phyloP scores from a whole-genome alignment of 2,888 invertebrate genomes.

The Gibbula magus region DNA sequence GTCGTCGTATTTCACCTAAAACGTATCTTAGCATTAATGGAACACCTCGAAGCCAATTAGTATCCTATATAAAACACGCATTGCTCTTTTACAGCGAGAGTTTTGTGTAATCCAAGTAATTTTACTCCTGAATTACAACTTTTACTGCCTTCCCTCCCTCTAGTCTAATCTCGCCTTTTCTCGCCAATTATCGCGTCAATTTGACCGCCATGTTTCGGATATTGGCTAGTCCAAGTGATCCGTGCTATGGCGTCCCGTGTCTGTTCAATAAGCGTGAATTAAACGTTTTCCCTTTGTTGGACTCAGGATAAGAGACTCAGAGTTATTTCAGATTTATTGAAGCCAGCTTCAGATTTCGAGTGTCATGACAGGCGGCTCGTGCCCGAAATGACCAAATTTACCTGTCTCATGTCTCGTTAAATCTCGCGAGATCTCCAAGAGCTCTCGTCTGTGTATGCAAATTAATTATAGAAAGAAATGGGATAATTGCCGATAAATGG shows the following conservation, averaged over 20 bases:
- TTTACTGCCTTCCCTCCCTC: neutral
- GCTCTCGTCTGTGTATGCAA: slow-evolving; percentile 3
- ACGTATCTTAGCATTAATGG: too few relatives aligned
- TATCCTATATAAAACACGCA: too few relatives aligned
- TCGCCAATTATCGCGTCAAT: neutral
- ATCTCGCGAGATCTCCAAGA: slow-evolving; percentile 4
- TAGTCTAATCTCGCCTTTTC: neutral
- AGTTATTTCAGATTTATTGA: neutral
- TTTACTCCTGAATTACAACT: neutral
- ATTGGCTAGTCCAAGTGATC: neutral
- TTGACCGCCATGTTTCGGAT: slow-evolving; percentile 7
- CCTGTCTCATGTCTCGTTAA: slow-evolving; percentile 9
- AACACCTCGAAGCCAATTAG: too few relatives aligned
- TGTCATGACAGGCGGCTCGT: neutral
- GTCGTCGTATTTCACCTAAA: too few relatives aligned
- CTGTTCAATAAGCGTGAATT: neutral
- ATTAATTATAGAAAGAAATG: slow-evolving; percentile 22
- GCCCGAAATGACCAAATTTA: neutral
- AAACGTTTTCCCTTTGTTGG: slow-evolving; percentile 2
- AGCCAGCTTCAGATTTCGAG: neutral
- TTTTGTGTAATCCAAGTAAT: neutral
- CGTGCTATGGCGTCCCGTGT: neutral
- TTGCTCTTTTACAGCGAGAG: too few relatives aligned
- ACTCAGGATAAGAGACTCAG: neutral
- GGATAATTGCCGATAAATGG: slow-evolving; percentile 3